Evolutionary conservation across 2,888 invertebrate species (phyloP), one percentile per base, ranked within the genome.

Genomic region (Phasia obesa): DNA sequence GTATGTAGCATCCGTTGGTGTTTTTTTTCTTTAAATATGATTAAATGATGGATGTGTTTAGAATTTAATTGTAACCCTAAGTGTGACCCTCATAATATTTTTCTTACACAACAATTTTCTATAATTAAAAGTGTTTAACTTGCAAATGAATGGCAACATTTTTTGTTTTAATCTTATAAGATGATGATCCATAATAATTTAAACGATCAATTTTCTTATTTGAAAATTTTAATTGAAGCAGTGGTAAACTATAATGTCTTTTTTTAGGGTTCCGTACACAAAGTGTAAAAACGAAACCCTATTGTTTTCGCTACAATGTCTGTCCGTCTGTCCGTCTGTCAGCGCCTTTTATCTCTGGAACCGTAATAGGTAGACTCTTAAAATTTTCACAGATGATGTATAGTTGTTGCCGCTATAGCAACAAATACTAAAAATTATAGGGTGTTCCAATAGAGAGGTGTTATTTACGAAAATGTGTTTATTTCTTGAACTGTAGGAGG

Each of bases 11-110:
- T 5, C 27, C 70, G 64, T 69, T 53, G 53, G 23, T 19, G 19
- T 47, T 35, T 2, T 35, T n/a, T 59, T 71, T 25, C 19, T 42
- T 17, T 47, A 27, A 35, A 51, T 49, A 25, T 75, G 79, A 79
- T 86, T 89, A 90, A 89, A 88, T 89, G 89, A 89, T 89, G 87
- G 89, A 89, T 89, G 89, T 88, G 88, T 87, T 89, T 87, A 87
- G 87, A 87, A 88, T 88, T 88, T 87, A 87, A 86, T 86, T 87
- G 87, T 87, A 88, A 88, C 87, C 71, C 81, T 85, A 86, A 87
- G 87, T 87, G 87, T 88, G 89, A 90, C 90, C 90, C 88, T 85
- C 87, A 88, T 88, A 85, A 64, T 38, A 27, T 25, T 49, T 53
- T 74, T 65, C 47, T 47, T 53, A 19, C 60, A 71, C 49, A 70